A percentile compares a stretch with the other conserved stretches of the same genome.
phyloP scores from a whole-genome alignment of 2,888 invertebrate species.

The Scaptomyza parva region DNA sequence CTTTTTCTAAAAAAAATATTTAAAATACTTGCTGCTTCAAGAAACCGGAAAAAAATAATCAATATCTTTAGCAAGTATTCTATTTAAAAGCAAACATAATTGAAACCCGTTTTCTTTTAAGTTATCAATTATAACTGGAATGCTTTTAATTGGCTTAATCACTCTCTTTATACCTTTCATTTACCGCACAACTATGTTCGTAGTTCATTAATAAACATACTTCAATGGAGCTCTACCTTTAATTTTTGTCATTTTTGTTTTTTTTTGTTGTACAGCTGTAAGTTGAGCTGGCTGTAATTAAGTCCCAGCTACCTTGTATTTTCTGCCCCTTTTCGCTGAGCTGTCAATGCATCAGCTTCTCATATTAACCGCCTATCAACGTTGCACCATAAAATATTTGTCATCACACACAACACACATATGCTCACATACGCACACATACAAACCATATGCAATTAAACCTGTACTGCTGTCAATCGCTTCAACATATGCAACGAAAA shows the following conservation, averaged over 20 bases:
- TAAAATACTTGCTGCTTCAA: background rate
- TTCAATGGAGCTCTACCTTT: no score
- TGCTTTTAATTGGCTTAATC: background rate
- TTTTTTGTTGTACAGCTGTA: background rate
- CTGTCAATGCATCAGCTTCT: slow-evolving; percentile 49
- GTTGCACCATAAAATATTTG: slow-evolving; percentile 62
- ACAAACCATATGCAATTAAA: slow-evolving; percentile 58
- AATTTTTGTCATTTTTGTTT: no score
- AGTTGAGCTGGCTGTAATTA: slow-evolving; percentile 16
- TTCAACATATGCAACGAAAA: slow-evolving; percentile 65
- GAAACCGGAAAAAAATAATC: background rate
- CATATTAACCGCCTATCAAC: slow-evolving; percentile 58
- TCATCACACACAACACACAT: slow-evolving; percentile 27
- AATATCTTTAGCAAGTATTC: no score
- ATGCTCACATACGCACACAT: slow-evolving; percentile 13
- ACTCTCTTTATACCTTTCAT: no score
- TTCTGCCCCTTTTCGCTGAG: slow-evolving; percentile 8
- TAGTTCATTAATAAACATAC: background rate
- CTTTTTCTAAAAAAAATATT: background rate
- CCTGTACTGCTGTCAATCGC: slow-evolving; percentile 54
- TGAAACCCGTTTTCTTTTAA: background rate
- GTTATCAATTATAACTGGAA: background rate
- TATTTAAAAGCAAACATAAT: background rate
- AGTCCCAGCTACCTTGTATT: slow-evolving; percentile 22
- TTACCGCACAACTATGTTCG: background rate